Base-by-base conservation (phyloP, 2,113 vertebrate genomes). In the Corvus moneduloides region DNA sequence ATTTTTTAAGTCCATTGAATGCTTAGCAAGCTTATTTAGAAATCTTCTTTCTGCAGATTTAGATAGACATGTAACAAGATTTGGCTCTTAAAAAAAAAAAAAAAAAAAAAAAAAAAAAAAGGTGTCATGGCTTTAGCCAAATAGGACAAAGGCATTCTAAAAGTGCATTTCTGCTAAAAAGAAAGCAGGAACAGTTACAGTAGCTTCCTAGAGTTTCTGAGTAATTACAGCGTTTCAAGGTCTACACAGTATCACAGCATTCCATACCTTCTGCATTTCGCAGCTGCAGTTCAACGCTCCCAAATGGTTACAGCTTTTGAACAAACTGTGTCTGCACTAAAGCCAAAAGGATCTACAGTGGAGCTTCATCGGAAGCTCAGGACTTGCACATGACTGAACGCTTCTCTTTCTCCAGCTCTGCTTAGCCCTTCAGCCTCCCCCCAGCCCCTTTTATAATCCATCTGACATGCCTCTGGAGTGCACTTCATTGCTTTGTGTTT, bases 361-460 rank as follows among this genome's bases (percentile, higher is more conserved):
- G 97, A 97, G 97, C 94, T 97, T 94, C 97, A 97, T 96, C 95
- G 97, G 97, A 94, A 96, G 96, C 91, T 93, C 92, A 97, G 96
- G 95, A 98, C 96, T 96, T 95, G 89, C 88, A 94, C 95, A 94
- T 96, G 97, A 97, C 94, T 97, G 72, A 95, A 96, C 96, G 87
- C 87, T 87, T 95, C 89, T 90, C 94, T 96, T 96, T 97, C 95
- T 96, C 93, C 92, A 90, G 73, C 85, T 84, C 88, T 95, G 87
- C 84, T 95, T 79, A 91, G 87, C 84, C 68, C 75, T 95, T 93
- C 81, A 71, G 71, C 72, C 75, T 94, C 33, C 41, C 39, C 54
- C 23, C 58, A 79, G 54, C 54, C 52, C 54, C 44, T 89, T 96
- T 80, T 55, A 78, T 72, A 93, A 96, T 92, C 92, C 26, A 69